phyloP scores from a whole-genome alignment of 35 echinoderm and acorn worm species.

The Ptychodera flava region DNA sequence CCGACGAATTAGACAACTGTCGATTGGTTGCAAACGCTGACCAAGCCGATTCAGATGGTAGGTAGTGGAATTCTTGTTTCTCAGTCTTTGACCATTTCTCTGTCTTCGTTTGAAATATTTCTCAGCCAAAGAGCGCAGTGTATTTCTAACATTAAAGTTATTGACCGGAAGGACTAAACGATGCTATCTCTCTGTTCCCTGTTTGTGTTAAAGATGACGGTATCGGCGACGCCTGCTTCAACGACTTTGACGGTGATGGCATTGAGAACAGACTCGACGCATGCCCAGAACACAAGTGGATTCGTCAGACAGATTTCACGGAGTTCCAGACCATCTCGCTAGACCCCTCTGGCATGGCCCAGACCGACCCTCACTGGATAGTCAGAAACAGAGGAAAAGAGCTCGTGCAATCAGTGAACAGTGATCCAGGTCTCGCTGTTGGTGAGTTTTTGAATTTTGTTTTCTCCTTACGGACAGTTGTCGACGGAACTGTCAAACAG shows the following conservation, averaged over 20 bases:
- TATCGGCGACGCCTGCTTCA: constrained; percentile 77
- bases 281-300: constrained; percentile 64
- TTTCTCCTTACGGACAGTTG: too few relatives aligned
- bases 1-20: constrained; percentile 80
- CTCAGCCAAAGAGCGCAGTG: too few relatives aligned
- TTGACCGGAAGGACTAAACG: too few relatives aligned
- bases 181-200: too few relatives aligned
- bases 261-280: constrained; percentile 51
- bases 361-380: constrained; percentile 90
- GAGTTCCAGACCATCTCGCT: constrained; percentile 65
- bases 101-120: too few relatives aligned
- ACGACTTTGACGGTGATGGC: constrained; percentile 90
- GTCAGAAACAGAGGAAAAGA: constrained; percentile 90
- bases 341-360: constrained; percentile 66
- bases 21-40: constrained; percentile 66
- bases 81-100: not conserved
- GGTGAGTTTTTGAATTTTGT: too few relatives aligned
- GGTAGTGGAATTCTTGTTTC: constrained; percentile 15
- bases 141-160: too few relatives aligned
- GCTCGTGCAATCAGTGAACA: constrained; percentile 85
- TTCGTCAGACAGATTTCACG: constrained; percentile 74
- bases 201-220: constrained; percentile 82
- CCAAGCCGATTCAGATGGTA: constrained; percentile 96
- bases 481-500: too few relatives aligned
- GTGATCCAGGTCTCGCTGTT: constrained; percentile 86